Conservation (phyloP, 2,113 vertebrate species). For the Blennius ocellaris region DNA sequence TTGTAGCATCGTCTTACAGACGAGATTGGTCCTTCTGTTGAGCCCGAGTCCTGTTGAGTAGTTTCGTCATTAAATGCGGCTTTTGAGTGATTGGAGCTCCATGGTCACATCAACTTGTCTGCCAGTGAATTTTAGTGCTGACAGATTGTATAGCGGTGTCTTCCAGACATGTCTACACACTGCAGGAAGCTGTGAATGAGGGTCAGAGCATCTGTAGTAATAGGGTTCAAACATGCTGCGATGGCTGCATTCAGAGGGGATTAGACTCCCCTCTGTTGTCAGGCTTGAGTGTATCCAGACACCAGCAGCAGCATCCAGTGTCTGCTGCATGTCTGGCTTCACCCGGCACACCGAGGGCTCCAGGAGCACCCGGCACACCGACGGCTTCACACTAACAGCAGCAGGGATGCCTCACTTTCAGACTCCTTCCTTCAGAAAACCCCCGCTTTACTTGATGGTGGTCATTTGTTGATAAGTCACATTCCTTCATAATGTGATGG, state of each 20-base stretch:
- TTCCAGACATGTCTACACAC: too few species aligned
- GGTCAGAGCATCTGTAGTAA: neutral
- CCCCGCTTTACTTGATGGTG: neutral
- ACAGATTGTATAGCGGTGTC: too few species aligned
- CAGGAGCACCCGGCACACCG: conserved; percentile 51
- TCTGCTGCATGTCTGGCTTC: conserved; percentile 66
- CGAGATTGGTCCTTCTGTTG: too few species aligned
- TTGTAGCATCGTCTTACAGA: too few species aligned
- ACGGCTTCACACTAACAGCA: conserved; percentile 24
- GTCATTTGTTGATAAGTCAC: conserved; percentile 31
- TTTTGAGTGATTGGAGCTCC: too few species aligned
- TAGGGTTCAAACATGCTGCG: conserved; percentile 8
- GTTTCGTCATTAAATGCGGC: too few species aligned
- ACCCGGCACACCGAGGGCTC: too few species aligned
- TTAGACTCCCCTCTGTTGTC: conserved; percentile 34
- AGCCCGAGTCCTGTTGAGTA: too few species aligned
- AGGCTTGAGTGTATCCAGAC: conserved; percentile 43
- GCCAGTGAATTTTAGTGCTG: too few species aligned
- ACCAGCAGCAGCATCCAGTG: conserved; percentile 50
- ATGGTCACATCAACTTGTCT: too few species aligned
- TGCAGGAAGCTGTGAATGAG: too few species aligned
- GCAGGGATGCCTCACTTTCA: conserved; percentile 23
- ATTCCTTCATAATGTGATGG: conserved; percentile 59
- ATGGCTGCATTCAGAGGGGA: conserved; percentile 25
- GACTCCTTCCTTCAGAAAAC: neutral